Percentiles rank a stretch among this genome's conserved stretches.
Evolutionary conservation across 2,797 vertebrate species (phyloP).

Genomic region (Knipowitschia caucasica): DNA sequence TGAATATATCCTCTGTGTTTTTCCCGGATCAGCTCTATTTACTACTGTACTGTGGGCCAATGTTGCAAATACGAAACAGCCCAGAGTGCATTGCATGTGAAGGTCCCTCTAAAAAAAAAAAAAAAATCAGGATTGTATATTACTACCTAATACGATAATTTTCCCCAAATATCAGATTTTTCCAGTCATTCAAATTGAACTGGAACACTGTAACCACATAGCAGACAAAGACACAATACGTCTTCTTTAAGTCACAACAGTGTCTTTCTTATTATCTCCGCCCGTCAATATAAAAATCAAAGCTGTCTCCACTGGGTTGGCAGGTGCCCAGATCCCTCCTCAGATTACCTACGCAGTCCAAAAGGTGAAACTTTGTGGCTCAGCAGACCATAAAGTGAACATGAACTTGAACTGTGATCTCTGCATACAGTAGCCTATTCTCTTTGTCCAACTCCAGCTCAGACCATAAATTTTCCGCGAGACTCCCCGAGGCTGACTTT

Average conservation of each 20-base stretch:
- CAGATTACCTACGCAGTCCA: slow-evolving; percentile 38
- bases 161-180: not conserved
- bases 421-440: slow-evolving; percentile 59
- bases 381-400: slow-evolving; percentile 63
- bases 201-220: too few species aligned
- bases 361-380: slow-evolving; percentile 60
- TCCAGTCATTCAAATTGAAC: not conserved
- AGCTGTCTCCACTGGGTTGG: slow-evolving; percentile 27
- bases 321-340: slow-evolving; percentile 33
- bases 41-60: too few species aligned
- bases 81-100: too few species aligned
- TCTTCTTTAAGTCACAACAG: not conserved
- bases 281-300: slow-evolving; percentile 39
- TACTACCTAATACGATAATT: too few species aligned
- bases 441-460: slow-evolving; percentile 49
- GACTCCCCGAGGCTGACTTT: slow-evolving; percentile 39
- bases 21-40: too few species aligned
- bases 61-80: too few species aligned
- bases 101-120: too few species aligned
- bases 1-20: too few species aligned
- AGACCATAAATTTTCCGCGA: slow-evolving; percentile 73
- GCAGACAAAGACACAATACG: too few species aligned
- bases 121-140: too few species aligned
- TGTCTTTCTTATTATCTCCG: slow-evolving; percentile 13
- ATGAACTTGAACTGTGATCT: slow-evolving; percentile 58